Base-by-base conservation (phyloP, 35 echinoderm and acorn worm species). In the Patiria miniata region DNA sequence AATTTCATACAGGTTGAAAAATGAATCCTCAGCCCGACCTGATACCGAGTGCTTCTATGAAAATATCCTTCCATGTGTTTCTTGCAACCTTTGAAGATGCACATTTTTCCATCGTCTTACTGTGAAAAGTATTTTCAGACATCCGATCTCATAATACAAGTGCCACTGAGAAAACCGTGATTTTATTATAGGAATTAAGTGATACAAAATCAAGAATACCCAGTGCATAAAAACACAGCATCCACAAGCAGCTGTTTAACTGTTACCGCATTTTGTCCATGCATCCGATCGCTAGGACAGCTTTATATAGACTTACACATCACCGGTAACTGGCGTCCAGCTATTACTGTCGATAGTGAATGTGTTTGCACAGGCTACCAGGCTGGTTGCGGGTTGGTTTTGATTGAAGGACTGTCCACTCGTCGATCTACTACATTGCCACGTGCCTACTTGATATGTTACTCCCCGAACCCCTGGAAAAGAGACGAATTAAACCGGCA, bases 231-330 rank as follows among this genome's bases (percentile, higher is more conserved):
- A n/a, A n/a, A n/a, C n/a, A n/a, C n/a, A n/a, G n/a, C n/a, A n/a
- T n/a, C n/a, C n/a, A n/a, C n/a, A n/a, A n/a, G n/a, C n/a, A n/a
- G n/a, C n/a, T n/a, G 65, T 73, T 14, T 14, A 7, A 30, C 26
- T 8, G 34, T 12, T 18, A 60, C 0, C 19, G 28, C 4, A 73
- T 10, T 4, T 9, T 28, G 0, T 14, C 19, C 34, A 14, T 4
- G 8, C 29, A n/a, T 32, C 21, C 1, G 34, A 73, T 28, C 8
- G 14, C 65, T 73, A 36, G 29, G 21, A 26, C 14, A 14, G 14
- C 26, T 16, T 30, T 32, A 73, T 73, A 32, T 36, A 36, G 42
- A 73, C 65, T 73, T 73, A 73, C 65, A 73, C 34, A 73, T 73
- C 65, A 26, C 65, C 65, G 34, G 65, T 73, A 23, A 7, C 65